These are phyloP conservation scores for Cheilosia variabilis DNA, from an alignment of 2,888 invertebrate species.

Conservation along the genomic window DNA sequence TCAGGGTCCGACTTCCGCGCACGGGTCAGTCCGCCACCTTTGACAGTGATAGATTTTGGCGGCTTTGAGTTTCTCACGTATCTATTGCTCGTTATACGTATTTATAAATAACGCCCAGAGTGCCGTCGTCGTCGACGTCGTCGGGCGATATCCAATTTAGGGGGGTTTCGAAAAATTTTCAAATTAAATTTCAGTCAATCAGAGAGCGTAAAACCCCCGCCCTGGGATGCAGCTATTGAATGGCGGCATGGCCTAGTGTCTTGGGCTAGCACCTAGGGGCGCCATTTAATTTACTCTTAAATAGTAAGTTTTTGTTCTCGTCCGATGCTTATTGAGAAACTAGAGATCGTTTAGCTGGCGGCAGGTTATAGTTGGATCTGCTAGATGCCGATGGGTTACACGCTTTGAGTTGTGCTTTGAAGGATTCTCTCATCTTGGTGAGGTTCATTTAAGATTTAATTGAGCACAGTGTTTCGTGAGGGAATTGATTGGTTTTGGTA, in stretches of 20 bases:
- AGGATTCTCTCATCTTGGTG: background rate
- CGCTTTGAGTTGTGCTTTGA: background rate
- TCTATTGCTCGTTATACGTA: constrained; percentile 45
- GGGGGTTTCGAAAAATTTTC: constrained; percentile 39
- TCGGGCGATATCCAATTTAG: constrained; percentile 41
- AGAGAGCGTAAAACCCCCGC: background rate
- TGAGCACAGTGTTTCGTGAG: constrained; percentile 8
- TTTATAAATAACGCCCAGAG: constrained; percentile 37
- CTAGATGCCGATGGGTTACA: background rate
- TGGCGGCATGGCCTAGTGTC: constrained; percentile 13
- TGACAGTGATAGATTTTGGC: constrained; percentile 66
- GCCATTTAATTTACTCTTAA: constrained; percentile 66
- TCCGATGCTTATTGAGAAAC: constrained; percentile 6
- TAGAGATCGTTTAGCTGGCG: constrained; percentile 12
- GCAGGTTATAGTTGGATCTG: background rate
- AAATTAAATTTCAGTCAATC: constrained; percentile 61
- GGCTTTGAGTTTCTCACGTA: constrained; percentile 60
- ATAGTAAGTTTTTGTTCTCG: constrained; percentile 24
- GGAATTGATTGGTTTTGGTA: constrained; percentile 28
- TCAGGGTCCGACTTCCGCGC: constrained; percentile 63
- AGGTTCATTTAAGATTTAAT: constrained; percentile 12
- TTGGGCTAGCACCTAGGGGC: constrained; percentile 38
- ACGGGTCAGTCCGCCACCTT: constrained; percentile 34
- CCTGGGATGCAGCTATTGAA: constrained; percentile 19
- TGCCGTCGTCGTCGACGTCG: constrained; percentile 5